Conservation (phyloP, 2,888 invertebrate species). For the Uloborus plumipes region DNA sequence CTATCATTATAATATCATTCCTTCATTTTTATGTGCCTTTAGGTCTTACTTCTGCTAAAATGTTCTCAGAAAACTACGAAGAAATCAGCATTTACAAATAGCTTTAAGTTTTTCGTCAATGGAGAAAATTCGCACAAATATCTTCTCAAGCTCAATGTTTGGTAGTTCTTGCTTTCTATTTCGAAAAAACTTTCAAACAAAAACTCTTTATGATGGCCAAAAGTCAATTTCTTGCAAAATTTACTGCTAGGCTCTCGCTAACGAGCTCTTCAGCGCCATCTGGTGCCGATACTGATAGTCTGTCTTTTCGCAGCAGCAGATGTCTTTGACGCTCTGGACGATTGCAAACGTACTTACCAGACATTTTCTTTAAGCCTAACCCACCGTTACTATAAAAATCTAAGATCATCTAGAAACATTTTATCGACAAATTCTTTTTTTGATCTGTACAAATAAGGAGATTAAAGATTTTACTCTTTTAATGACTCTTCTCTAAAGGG, state of each 20-base stretch:
- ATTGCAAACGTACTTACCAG: conserved; percentile 16
- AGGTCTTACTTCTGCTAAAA: no score
- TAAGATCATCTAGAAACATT: conserved; percentile 58
- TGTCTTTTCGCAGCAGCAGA: conserved; percentile 52
- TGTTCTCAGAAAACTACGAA: no score
- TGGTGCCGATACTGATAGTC: conserved; percentile 56
- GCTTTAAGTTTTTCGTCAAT: no score
- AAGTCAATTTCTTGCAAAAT: conserved; percentile 24
- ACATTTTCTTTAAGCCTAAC: neutral
- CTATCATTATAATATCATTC: no score
- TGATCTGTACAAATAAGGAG: conserved; percentile 22
- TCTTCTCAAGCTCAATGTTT: no score
- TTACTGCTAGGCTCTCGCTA: conserved; percentile 34
- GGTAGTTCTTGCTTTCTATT: no score
- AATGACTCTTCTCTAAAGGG: conserved; percentile 40
- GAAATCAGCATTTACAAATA: no score
- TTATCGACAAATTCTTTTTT: conserved; percentile 49
- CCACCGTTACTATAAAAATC: conserved; percentile 44
- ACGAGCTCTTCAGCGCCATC: conserved; percentile 61
- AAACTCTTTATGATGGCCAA: no score
- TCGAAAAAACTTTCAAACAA: no score
- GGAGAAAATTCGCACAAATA: no score
- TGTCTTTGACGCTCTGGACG: conserved; percentile 48
- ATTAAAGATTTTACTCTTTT: conserved; percentile 36
- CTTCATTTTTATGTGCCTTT: no score